These are phyloP conservation scores for Fabriciana adippe DNA, from an alignment of 2,888 invertebrate species.

Conservation along the genomic window DNA sequence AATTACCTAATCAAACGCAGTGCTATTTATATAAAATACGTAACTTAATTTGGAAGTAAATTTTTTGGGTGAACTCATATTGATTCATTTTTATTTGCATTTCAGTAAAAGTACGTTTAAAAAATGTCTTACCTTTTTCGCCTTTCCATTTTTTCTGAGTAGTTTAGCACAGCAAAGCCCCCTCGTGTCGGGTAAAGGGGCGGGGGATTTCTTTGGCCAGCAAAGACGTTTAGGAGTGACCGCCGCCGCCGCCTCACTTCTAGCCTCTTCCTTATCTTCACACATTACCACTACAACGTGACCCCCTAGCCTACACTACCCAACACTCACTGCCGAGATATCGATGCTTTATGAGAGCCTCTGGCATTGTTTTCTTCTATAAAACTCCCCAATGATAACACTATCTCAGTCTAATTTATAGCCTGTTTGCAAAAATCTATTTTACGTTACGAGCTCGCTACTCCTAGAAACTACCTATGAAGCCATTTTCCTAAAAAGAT, in stretches of 20 bases:
- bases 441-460: slow-evolving; percentile 46
- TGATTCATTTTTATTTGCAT: too few relatives aligned
- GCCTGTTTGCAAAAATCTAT: slow-evolving; percentile 51
- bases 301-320: slow-evolving; percentile 56
- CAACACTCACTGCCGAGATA: slow-evolving; percentile 73
- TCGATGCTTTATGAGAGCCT: slow-evolving; percentile 74
- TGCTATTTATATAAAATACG: slow-evolving; percentile 1
- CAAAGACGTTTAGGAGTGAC: slow-evolving; percentile 68
- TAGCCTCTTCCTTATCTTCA: slow-evolving; percentile 75
- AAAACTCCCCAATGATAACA: slow-evolving; percentile 64
- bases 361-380: slow-evolving; percentile 74
- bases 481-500: slow-evolving; percentile 43
- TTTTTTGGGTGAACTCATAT: too few relatives aligned
- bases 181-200: slow-evolving; percentile 85
- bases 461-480: slow-evolving; percentile 48
- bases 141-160: slow-evolving; percentile 90
- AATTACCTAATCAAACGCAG: slow-evolving; percentile 21
- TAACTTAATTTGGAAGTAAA: slow-evolving; percentile 25
- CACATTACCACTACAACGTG: slow-evolving; percentile 60
- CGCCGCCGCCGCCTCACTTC: slow-evolving; percentile 65
- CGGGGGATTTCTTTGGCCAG: slow-evolving; percentile 72
- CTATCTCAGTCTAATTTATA: slow-evolving; percentile 65
- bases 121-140: slow-evolving; percentile 85
- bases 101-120: not conserved
- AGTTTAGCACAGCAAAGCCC: slow-evolving; percentile 92